Evolutionary conservation across 2,888 invertebrate species (phyloP).

Genomic region (Diloba caeruleocephala): DNA sequence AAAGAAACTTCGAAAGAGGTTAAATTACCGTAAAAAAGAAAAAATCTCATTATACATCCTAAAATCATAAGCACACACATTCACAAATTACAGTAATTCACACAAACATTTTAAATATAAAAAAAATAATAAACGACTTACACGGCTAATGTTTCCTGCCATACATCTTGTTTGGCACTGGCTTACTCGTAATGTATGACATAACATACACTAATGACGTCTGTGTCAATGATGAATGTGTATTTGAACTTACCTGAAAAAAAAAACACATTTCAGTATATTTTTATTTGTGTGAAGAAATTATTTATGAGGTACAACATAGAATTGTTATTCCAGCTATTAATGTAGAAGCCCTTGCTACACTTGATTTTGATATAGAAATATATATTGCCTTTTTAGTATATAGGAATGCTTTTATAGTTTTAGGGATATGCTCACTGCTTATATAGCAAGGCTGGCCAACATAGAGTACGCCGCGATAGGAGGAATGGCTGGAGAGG

Average conservation of each 20-base stretch:
- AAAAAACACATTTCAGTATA: slow-evolving; percentile 14
- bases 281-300: slow-evolving; percentile 2
- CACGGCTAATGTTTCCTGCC: slow-evolving; percentile 55
- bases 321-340: too few species aligned
- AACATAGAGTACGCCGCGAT: too few species aligned
- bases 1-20: too few species aligned
- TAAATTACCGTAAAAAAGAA: background rate
- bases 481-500: too few species aligned
- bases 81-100: slow-evolving; percentile 9
- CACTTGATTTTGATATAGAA: too few species aligned
- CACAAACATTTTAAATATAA: slow-evolving; percentile 9
- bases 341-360: too few species aligned
- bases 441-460: too few species aligned
- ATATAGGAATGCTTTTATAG: too few species aligned
- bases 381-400: too few species aligned
- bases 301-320: too few species aligned
- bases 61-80: slow-evolving; percentile 4
- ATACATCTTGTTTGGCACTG: slow-evolving; percentile 57
- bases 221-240: slow-evolving; percentile 30
- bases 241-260: slow-evolving; percentile 50
- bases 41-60: slow-evolving; percentile 11
- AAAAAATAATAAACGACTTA: slow-evolving; percentile 30
- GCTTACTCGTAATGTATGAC: slow-evolving; percentile 28
- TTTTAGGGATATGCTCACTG: too few species aligned
- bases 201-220: slow-evolving; percentile 54